A percentile compares a stretch with the other conserved stretches of the same genome.
Conservation (phyloP, 1,140 invertebrate genomes). For the Mesaphorura yosii region DNA sequence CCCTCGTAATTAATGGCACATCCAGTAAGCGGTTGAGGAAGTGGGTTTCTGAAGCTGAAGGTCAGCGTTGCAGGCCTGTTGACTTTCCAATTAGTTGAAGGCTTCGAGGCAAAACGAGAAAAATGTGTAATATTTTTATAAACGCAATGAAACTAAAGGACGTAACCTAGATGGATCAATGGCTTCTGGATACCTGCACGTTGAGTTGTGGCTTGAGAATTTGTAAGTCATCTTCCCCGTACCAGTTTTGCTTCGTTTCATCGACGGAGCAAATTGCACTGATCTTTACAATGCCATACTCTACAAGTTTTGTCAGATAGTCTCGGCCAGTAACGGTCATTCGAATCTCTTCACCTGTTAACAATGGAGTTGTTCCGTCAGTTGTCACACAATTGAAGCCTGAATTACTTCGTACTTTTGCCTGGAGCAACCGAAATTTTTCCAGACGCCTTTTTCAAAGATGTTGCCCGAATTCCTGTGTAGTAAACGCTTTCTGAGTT, state of each 20-base stretch:
- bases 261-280: constrained; percentile 54
- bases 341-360: constrained; percentile 47
- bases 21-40: constrained; percentile 47
- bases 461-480: constrained; percentile 55
- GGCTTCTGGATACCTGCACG: too few relatives aligned
- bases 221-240: constrained; percentile 61
- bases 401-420: constrained; percentile 39
- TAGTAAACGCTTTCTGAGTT: constrained; percentile 60
- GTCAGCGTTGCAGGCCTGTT: constrained; percentile 43
- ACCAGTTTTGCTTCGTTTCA: constrained; percentile 61
- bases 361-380: not conserved
- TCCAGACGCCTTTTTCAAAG: constrained; percentile 55
- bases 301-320: constrained; percentile 57
- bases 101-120: constrained; percentile 39
- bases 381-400: not conserved
- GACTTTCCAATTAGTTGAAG: constrained; percentile 45
- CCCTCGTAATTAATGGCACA: constrained; percentile 56
- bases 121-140: too few relatives aligned
- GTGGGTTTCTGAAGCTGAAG: constrained; percentile 56
- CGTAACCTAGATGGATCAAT: too few relatives aligned
- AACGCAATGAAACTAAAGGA: too few relatives aligned
- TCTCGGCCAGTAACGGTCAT: constrained; percentile 48
- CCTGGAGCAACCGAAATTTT: constrained; percentile 47
- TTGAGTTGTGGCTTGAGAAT: constrained; percentile 48
- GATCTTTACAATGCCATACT: constrained; percentile 61